Base-by-base conservation (phyloP, 2,888 invertebrate species). In the Homarus gammarus region DNA sequence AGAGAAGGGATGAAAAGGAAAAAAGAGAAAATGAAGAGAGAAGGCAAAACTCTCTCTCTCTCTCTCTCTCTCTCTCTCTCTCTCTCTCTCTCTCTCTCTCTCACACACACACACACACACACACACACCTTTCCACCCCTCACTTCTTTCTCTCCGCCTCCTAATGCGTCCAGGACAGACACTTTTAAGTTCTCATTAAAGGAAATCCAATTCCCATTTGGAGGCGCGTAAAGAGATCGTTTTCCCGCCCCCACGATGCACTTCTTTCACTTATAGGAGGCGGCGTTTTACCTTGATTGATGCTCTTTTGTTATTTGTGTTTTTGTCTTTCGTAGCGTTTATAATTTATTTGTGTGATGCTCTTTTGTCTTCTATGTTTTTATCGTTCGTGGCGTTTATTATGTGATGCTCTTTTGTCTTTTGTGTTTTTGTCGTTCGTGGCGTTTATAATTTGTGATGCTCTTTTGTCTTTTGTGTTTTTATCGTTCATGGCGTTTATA, bases 131-230 rank as follows among this genome's bases (percentile, higher is more conserved):
- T n/a, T n/a, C n/a, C n/a, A n/a, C n/a, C n/a, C n/a, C n/a, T n/a
- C n/a, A n/a, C n/a, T n/a, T n/a, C n/a, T 64, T 40, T n/a, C 72
- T 72, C 38, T 70, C 72, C 15, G 6, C 72, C 22, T 18, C 40
- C 40, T 72, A 40, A 72, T 72, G 36, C 72, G 38, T 27, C 36
- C 1, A 27, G 6, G 40, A 36, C 12, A 2, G 38, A 36, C 22
- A 72, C 10, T 72, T 40, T 72, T n/a, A n/a, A 72, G 40, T 72
- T 38, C 72, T 72, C 72, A 72, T 72, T 36, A 72, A 72, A 72
- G 33, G 72, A 36, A 72, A 72, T 72, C 72, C 72, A 72, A 72
- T 72, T 72, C 36, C 72, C 72, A 38, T 72, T 36, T 72, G 72
- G 72, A 36, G 40, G 6, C 72, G 36, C 36, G 72, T 72, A 72